Evolutionary conservation across 1,140 invertebrate genomes (phyloP).

Genomic region (Adelges cooleyi): DNA sequence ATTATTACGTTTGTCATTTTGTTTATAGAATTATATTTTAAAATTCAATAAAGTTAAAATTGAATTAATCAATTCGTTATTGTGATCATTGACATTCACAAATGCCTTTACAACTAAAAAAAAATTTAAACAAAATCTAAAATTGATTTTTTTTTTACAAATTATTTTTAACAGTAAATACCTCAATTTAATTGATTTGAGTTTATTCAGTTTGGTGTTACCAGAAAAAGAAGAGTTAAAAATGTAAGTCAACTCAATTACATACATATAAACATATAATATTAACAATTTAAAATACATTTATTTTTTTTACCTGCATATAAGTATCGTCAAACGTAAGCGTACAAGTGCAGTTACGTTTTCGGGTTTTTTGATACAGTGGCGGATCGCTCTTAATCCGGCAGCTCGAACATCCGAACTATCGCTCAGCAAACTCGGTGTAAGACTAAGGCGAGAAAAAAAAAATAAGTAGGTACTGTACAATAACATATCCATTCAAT

Average conservation of each 20-base stretch:
- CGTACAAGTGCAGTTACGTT: slow-evolving; percentile 65
- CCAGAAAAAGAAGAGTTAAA: no score
- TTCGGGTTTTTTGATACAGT: slow-evolving; percentile 63
- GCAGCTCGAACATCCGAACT: slow-evolving; percentile 79
- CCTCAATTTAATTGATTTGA: no score
- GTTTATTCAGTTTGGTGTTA: no score
- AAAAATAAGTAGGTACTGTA: slow-evolving; percentile 16
- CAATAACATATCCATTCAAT: background rate
- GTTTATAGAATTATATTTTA: no score
- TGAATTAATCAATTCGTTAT: background rate
- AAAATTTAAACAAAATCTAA: no score
- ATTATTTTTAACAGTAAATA: no score
- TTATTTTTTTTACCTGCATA: slow-evolving; percentile 66
- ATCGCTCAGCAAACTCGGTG: slow-evolving; percentile 69
- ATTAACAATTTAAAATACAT: no score
- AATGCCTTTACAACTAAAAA: background rate
- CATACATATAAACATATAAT: no score
- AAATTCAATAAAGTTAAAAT: slow-evolving; percentile 25
- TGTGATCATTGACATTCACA: background rate
- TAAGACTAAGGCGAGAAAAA: slow-evolving; percentile 56
- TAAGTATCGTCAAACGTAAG: slow-evolving; percentile 67
- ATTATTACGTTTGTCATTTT: no score
- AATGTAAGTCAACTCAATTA: no score
- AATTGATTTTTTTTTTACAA: no score
- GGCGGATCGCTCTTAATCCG: slow-evolving; percentile 69